Conservation (phyloP, 2,888 invertebrate genomes). For the Pharmacophagus antenor region DNA sequence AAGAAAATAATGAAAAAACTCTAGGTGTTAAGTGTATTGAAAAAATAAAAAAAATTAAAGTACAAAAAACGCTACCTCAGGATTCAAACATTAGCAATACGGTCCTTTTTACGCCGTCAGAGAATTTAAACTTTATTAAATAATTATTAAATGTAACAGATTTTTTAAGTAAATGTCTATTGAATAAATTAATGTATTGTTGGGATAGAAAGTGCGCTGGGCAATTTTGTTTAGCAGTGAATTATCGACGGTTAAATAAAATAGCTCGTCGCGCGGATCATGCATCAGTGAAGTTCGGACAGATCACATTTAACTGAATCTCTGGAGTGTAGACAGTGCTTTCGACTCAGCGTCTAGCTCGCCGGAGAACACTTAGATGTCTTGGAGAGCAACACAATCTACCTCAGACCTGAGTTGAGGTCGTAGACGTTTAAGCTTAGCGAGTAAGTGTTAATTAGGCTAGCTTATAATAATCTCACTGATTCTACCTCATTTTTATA, state of each 20-base stretch:
- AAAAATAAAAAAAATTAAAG: slow-evolving; percentile 66
- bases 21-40: slow-evolving; percentile 63
- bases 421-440: slow-evolving; percentile 48
- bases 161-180: slow-evolving; percentile 38
- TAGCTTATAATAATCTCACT: slow-evolving; percentile 75
- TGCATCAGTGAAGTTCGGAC: slow-evolving; percentile 35
- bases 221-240: slow-evolving; percentile 42
- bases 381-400: slow-evolving; percentile 32
- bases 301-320: slow-evolving; percentile 62
- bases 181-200: slow-evolving; percentile 24
- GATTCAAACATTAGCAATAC: slow-evolving; percentile 67
- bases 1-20: slow-evolving; percentile 62
- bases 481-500: slow-evolving; percentile 66
- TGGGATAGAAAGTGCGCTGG: slow-evolving; percentile 36
- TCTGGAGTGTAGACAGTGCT: slow-evolving; percentile 73
- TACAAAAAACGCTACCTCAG: slow-evolving; percentile 81
- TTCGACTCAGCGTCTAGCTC: slow-evolving; percentile 61
- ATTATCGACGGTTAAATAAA: slow-evolving; percentile 39
- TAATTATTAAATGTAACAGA: slow-evolving; percentile 39
- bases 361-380: slow-evolving; percentile 40
- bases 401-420: slow-evolving; percentile 57
- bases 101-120: slow-evolving; percentile 49
- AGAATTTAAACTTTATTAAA: slow-evolving; percentile 47
- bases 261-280: slow-evolving; percentile 36
- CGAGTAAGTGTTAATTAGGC: slow-evolving; percentile 70